Percentiles rank a stretch among this genome's conserved stretches.
phyloP scores from a whole-genome alignment of 2,797 vertebrate species.

The Pristis pectinata region DNA sequence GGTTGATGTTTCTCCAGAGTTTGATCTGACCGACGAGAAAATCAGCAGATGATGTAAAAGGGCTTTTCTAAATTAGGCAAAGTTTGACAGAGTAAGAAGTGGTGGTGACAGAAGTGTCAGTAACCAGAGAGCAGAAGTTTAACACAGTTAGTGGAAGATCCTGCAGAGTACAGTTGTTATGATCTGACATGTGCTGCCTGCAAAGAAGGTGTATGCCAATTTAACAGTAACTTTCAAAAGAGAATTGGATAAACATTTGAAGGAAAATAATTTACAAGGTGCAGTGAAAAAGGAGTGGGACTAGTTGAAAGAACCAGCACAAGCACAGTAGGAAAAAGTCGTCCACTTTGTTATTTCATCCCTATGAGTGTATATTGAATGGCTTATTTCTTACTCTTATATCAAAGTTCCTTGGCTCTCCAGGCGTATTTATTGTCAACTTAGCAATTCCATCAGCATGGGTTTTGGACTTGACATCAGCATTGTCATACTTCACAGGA shows the following conservation, averaged over 20 bases:
- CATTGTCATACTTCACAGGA: neutral
- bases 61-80: neutral
- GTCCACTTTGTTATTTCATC: no score
- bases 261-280: neutral
- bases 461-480: neutral
- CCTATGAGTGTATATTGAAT: neutral
- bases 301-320: neutral
- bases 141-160: neutral
- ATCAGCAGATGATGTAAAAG: neutral
- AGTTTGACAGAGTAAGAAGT: no score
- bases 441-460: neutral
- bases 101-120: neutral
- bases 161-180: neutral
- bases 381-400: neutral
- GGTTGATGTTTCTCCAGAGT: no score
- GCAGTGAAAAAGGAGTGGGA: neutral
- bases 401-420: rapidly evolving
- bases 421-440: neutral
- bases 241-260: neutral
- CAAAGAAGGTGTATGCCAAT: neutral
- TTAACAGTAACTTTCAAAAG: neutral
- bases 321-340: neutral
- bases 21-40: neutral
- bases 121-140: neutral
- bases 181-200: neutral